Evolutionary conservation across 2,113 vertebrate species (phyloP).

Genomic region (Erythrolamprus reginae): DNA sequence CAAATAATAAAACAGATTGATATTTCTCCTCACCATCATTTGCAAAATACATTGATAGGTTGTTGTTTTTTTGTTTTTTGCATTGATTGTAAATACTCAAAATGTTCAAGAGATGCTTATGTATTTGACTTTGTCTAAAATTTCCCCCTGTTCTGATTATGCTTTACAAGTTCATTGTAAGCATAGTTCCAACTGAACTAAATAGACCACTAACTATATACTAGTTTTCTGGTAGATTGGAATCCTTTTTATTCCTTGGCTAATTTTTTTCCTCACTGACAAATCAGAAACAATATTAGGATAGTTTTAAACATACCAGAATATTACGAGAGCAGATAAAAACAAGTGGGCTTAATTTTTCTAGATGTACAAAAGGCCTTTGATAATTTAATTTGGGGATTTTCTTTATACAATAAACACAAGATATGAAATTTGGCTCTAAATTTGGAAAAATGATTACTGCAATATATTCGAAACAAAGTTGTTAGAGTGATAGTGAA

Average conservation of each 20-base stretch:
- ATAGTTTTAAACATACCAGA: too few relatives aligned
- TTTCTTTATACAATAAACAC: too few relatives aligned
- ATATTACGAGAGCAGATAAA: too few relatives aligned
- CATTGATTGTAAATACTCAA: background rate
- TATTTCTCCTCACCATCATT: background rate
- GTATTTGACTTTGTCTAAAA: background rate
- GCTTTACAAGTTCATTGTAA: background rate
- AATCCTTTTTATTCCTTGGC: background rate
- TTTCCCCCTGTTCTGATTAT: background rate
- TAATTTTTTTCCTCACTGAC: too few relatives aligned
- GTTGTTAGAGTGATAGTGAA: too few relatives aligned
- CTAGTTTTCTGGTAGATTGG: background rate
- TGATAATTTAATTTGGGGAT: too few relatives aligned
- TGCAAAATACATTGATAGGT: background rate
- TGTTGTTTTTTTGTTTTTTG: background rate
- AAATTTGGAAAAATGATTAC: too few relatives aligned
- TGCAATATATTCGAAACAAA: too few relatives aligned
- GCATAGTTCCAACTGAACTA: background rate
- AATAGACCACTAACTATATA: background rate
- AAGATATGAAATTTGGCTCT: too few relatives aligned
- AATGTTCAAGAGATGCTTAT: background rate
- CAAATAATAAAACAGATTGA: background rate
- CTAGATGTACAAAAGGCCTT: too few relatives aligned
- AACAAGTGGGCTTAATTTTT: too few relatives aligned
- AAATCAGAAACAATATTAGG: too few relatives aligned